Base-by-base conservation (phyloP, 2,797 vertebrate genomes). In the Darevskia nairensis region DNA sequence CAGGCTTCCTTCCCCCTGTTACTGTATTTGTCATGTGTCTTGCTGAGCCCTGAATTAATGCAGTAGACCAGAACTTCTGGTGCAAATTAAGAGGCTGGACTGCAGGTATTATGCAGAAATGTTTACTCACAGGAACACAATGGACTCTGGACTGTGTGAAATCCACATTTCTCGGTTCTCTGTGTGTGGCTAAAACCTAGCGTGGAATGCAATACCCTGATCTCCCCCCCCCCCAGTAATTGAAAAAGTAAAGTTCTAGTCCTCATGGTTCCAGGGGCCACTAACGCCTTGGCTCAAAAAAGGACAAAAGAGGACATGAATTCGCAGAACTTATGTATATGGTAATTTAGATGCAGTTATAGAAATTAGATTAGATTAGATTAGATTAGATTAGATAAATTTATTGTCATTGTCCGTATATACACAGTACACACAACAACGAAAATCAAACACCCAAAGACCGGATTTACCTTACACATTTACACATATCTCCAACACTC, bases 51-150 rank as follows among this genome's bases (percentile, higher is more conserved):
- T 50, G 44, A 69, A 29, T 21, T 50, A 46, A 17, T 50, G n/a
- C 9, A 69, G 64, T 27, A 92, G 93, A 82, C 35, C 23, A 84
- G 93, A 93, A 93, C 89, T 87, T 93, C 39, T 88, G 92, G 81
- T 91, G 84, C 84, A 7, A 89, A 88, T 89, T 50, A 71, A 71
- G 1, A 85, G 90, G 94, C 17, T 91, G 91, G 84, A 90, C 72
- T 59, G 66, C 1, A 50, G 79, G 90, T 93, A 61, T 23, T 61
- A 61, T 8, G 41, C 21, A 39, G 82, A 59, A 44, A 32, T 55
- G n/a, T 84, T 59, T 61, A 19, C 13, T 74, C 46, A 29, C 27
- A 35, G 59, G 21, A 61, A 61, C 11, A 13, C 50, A 55, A 55
- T 15, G 50, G 44, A 21, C 17, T 46, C 55, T n/a, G 41, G 29